phyloP scores from a whole-genome alignment of 2,113 vertebrate species.

The Corythornis cristatus region DNA sequence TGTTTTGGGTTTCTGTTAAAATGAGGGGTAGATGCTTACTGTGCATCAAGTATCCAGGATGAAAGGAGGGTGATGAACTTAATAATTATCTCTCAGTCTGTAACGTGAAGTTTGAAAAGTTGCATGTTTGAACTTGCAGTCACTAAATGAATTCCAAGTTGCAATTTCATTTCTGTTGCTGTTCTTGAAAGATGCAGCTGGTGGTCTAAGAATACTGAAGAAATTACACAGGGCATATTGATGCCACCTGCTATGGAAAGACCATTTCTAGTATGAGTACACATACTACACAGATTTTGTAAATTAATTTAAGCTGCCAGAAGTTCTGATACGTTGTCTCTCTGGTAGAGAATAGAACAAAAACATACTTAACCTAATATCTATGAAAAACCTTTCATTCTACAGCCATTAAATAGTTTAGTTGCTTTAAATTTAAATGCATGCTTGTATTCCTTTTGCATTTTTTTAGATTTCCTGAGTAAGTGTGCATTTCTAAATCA shows the following conservation, averaged over 20 bases:
- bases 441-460: background rate
- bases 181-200: background rate
- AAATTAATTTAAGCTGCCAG: background rate
- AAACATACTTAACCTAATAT: accelerated
- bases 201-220: background rate
- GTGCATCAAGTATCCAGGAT: background rate
- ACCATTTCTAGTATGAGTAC: background rate
- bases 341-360: background rate
- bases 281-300: accelerated
- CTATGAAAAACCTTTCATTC: background rate
- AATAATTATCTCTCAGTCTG: background rate
- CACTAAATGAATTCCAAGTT: background rate
- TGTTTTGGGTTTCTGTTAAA: background rate
- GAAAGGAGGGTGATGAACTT: background rate
- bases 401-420: background rate
- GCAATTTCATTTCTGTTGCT: background rate
- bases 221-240: background rate
- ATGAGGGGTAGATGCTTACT: background rate
- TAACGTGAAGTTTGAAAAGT: background rate
- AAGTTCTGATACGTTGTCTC: background rate
- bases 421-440: background rate
- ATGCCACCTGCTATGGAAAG: background rate
- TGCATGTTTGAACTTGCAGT: background rate
- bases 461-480: background rate
- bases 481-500: background rate